Conservation (phyloP, 2,797 vertebrate species). For the Enteromius anoplus region DNA sequence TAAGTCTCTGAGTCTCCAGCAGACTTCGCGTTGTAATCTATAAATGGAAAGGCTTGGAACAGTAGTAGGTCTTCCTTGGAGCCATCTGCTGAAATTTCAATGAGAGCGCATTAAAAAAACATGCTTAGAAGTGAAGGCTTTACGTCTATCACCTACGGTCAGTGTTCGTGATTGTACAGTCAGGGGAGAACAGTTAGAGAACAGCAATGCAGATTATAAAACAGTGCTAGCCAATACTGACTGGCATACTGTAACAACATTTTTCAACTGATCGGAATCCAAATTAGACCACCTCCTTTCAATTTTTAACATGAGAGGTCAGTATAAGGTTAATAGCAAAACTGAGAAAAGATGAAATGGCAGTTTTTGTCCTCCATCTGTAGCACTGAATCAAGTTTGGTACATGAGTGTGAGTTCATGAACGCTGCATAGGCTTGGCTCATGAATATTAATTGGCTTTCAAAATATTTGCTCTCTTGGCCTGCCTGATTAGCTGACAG, state of each 20-base stretch:
- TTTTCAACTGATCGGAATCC: not conserved
- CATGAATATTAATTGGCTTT: not conserved
- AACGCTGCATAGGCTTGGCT: not conserved
- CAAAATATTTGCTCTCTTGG: not conserved
- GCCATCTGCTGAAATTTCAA: slow-evolving; percentile 27
- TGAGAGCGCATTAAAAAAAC: slow-evolving; percentile 31
- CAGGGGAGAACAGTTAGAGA: not conserved
- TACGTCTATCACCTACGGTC: not conserved
- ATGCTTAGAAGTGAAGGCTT: slow-evolving; percentile 17
- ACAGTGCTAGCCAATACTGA: not conserved
- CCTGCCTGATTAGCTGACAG: not conserved
- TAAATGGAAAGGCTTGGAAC: slow-evolving; percentile 32
- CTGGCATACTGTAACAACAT: not conserved
- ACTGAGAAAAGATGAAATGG: not conserved
- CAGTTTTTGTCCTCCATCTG: not conserved
- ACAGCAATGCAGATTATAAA: not conserved
- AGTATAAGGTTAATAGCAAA: not conserved
- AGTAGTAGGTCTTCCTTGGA: slow-evolving; percentile 14
- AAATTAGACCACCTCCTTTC: not conserved
- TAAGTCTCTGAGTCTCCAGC: slow-evolving; percentile 14
- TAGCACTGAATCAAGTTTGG: not conserved
- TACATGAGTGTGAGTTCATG: not conserved
- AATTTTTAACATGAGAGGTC: not conserved
- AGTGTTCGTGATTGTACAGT: not conserved
- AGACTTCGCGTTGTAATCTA: slow-evolving; percentile 16